phyloP scores from a whole-genome alignment of 2,797 vertebrate species.

The Lepilemur septentrionalis region DNA sequence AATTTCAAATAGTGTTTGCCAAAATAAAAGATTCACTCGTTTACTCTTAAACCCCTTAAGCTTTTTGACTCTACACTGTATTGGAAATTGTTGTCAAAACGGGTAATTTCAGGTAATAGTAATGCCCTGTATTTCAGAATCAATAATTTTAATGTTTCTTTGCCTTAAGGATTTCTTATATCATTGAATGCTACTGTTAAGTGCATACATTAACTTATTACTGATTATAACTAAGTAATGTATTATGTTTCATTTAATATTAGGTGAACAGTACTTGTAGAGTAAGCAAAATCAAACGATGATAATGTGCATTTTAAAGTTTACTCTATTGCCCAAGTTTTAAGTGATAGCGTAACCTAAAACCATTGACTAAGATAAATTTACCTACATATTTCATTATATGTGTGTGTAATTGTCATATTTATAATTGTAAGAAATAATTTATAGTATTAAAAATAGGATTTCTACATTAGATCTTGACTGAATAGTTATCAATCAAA shows the following conservation, averaged over 20 bases:
- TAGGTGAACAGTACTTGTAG: background rate
- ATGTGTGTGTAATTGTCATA: background rate
- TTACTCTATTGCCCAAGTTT: background rate
- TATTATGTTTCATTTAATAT: background rate
- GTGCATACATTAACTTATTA: background rate
- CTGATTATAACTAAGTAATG: background rate
- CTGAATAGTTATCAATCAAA: background rate
- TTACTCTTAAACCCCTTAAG: background rate
- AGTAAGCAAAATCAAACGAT: background rate
- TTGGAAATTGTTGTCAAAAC: background rate
- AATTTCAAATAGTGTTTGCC: background rate
- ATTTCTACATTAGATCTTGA: background rate
- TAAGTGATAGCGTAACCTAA: background rate
- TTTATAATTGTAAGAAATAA: background rate
- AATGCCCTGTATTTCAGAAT: background rate
- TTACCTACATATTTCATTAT: background rate
- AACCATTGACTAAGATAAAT: background rate
- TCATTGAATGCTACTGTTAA: background rate
- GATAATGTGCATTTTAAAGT: background rate
- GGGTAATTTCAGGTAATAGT: background rate
- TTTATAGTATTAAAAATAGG: background rate
- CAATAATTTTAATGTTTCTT: background rate
- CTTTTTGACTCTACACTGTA: background rate
- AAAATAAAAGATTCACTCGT: background rate
- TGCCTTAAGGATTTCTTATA: background rate